Base-by-base conservation (phyloP, 2,797 vertebrate genomes). In the Anabacerthia variegaticeps region DNA sequence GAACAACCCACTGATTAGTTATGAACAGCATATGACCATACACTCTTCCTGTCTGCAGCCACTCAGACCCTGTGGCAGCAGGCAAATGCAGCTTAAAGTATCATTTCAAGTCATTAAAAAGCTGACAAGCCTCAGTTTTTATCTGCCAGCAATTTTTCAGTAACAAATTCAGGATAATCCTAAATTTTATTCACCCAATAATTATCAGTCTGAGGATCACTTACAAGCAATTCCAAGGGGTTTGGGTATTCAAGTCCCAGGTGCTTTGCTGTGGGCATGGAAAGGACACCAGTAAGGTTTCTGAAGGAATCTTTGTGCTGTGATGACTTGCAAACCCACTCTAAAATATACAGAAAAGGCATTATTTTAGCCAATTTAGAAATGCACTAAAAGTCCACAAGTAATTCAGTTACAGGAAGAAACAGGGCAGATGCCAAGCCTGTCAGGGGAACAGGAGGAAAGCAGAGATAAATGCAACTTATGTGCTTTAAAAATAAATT, bases 401-500 rank as follows among this genome's bases (percentile, higher is more conserved):
- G 63, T 85, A 92, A 93, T 79, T 44, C 90, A 94, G 93, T 95
- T 93, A 95, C 92, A 95, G 92, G 90, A 95, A 94, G 65, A 74
- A 92, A 39, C 8, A 84, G 83, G 77, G 86, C 63, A 94, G 83
- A 85, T 95, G 88, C 90, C 95, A 95, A 92, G 18, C 23, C 79
- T 78, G 77, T 86, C 72, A 81, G 59, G 61, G 88, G 74, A 93
- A n/a, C 48, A 69, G 77, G 74, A 88, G 51, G 55, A 94, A 89
- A 71, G n/a, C 48, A 66, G 61, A 95, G 80, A 96, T 76, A 97
- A 94, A 95, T 63, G 52, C 54, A 76, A 86, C 34, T 78, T 76
- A 56, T 5, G 34, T 59, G 37, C 80, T 95, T 87, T 52, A 86
- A 94, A 97, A 95, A 86, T 28, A 89, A 86, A 87, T 92, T 59